Base-by-base conservation (phyloP, 2,888 invertebrate genomes). In the Drosophila siamana region DNA sequence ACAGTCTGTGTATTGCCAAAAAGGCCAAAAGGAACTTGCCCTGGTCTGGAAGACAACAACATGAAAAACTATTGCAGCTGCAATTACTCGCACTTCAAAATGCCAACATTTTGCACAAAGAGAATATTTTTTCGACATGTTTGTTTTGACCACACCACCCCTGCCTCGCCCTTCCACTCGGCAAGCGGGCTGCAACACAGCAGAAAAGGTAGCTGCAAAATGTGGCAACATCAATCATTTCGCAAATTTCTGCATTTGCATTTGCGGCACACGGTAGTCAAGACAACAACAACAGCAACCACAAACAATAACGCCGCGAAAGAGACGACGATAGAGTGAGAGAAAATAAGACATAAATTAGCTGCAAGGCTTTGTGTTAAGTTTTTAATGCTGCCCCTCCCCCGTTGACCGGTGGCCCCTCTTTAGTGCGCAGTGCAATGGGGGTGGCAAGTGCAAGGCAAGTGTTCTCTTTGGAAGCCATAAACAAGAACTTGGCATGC, bases 51-150 rank as follows among this genome's bases (percentile, higher is more conserved):
- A 70, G 62, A 64, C 65, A 81, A 50, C 57, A 33, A 87, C 83
- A 87, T 79, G 83, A 82, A 83, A 87, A 87, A 85, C 82, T 87
- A 87, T 83, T 83, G 88, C 86, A 85, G 83, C 83, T 87, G 88
- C 83, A 83, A 83, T 83, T 87, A 83, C 88, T 83, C 86, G 83
- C 87, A 83, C 88, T 83, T 83, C 88, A 83, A 83, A 83, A 83
- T 83, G 83, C 83, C 83, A 83, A 87, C 86, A 69, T 79, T 83
- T 82, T 74, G 83, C 74, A 85, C 83, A 83, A 83, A 82, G 86
- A 83, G 88, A 87, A 83, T 83, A 52, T 87, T 87, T 55, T 87
- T 87, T 85, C 67, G 70, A 47, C 55, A 68, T 57, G 50, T 60
- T 71, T 68, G 59, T 60, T 74, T 82, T 78, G 15, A 1, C 9